These are phyloP conservation scores for Diuraphis noxia DNA, from an alignment of 1,140 invertebrate genomes.

Conservation along the genomic window DNA sequence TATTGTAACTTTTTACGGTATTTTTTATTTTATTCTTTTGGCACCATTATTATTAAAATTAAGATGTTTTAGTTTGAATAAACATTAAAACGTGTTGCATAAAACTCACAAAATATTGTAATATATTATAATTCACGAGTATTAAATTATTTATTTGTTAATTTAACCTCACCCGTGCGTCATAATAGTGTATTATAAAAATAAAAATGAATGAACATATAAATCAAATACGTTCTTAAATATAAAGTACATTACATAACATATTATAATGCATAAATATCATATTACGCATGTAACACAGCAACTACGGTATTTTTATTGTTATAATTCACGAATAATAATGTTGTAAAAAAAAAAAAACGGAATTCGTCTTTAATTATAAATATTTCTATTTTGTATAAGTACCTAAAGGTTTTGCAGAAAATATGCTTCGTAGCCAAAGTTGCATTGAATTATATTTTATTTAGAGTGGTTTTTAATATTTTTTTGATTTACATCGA, in stretches of 20 bases:
- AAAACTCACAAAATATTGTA: background rate
- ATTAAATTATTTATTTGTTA: conserved; percentile 19
- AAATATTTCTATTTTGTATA: background rate
- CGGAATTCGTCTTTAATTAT: background rate
- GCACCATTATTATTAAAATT: background rate
- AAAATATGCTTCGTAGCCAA: no score
- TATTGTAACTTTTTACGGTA: background rate
- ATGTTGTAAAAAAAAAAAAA: background rate
- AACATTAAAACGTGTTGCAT: background rate
- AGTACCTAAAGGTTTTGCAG: no score
- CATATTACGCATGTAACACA: background rate
- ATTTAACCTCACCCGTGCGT: background rate
- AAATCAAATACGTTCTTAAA: background rate
- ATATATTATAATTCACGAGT: background rate
- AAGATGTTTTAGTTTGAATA: background rate
- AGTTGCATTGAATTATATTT: background rate
- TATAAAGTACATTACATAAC: background rate
- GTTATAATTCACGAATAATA: background rate
- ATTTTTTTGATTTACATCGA: background rate
- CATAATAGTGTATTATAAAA: background rate
- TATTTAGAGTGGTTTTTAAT: background rate
- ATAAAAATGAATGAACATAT: background rate
- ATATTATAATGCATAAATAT: background rate
- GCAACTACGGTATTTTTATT: background rate
- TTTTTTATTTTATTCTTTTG: background rate